Conservation (phyloP, 2,888 invertebrate species). For the Uloborus plumipes region DNA sequence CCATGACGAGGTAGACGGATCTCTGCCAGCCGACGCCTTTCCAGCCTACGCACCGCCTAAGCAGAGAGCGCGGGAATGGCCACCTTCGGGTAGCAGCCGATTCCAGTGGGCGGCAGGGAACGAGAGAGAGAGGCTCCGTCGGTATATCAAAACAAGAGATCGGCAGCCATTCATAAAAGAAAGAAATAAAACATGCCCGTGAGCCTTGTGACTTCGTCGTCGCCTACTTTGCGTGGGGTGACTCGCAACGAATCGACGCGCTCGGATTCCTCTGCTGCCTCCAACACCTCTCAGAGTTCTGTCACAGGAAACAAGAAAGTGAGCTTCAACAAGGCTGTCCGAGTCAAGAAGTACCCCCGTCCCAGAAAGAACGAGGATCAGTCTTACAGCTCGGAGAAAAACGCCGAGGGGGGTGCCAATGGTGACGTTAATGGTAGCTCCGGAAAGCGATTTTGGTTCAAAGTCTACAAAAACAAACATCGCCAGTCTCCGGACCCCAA, state of each 20-base stretch:
- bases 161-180: too few relatives aligned
- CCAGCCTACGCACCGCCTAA: slow-evolving; percentile 36
- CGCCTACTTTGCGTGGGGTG: slow-evolving; percentile 52
- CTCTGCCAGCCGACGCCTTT: slow-evolving; percentile 43
- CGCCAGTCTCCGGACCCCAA: slow-evolving; percentile 52
- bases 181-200: slow-evolving; percentile 37
- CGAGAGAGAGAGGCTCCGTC: slow-evolving; percentile 6
- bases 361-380: slow-evolving; percentile 39
- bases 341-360: slow-evolving; percentile 65
- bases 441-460: slow-evolving; percentile 63
- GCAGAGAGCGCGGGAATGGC: slow-evolving; percentile 45
- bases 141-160: neutral
- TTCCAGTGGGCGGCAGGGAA: slow-evolving; percentile 14
- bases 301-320: slow-evolving; percentile 63
- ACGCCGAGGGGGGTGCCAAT: neutral
- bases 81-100: slow-evolving; percentile 15
- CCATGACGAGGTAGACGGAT: slow-evolving; percentile 21
- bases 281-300: slow-evolving; percentile 45
- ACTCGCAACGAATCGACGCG: slow-evolving; percentile 60
- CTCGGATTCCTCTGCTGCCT: slow-evolving; percentile 62
- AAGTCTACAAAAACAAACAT: slow-evolving; percentile 63
- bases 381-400: neutral
- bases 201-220: slow-evolving; percentile 45
- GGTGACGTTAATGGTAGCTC: slow-evolving; percentile 29
- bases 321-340: slow-evolving; percentile 65